phyloP scores from a whole-genome alignment of 2,888 invertebrate genomes.

The Drosophila prostipennis region DNA sequence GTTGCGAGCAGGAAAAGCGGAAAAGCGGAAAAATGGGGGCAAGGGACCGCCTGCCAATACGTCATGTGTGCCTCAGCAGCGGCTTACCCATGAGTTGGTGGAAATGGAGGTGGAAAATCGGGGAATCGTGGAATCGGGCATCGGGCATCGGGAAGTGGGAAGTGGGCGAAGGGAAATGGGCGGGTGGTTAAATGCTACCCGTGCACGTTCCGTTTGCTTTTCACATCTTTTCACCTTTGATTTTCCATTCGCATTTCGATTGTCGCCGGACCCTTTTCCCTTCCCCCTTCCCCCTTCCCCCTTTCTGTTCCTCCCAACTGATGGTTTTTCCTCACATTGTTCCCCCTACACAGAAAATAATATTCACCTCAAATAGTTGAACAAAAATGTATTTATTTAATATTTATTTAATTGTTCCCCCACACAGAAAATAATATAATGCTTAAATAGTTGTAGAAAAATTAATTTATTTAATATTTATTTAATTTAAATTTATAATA shows the following conservation, averaged over 20 bases:
- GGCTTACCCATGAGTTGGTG: slow-evolving; percentile 27
- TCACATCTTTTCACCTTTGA: slow-evolving; percentile 70
- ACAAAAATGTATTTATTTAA: not conserved
- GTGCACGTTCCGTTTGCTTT: slow-evolving; percentile 62
- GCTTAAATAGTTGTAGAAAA: no score
- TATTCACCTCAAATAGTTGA: no score
- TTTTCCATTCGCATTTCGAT: slow-evolving; percentile 54
- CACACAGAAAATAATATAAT: not conserved
- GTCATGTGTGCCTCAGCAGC: slow-evolving; percentile 63
- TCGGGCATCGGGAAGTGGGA: no score
- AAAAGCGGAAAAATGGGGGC: slow-evolving; percentile 17
- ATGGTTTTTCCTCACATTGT: slow-evolving; percentile 9
- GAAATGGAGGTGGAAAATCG: slow-evolving; percentile 2
- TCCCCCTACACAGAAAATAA: not conserved
- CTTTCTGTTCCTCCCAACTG: not conserved
- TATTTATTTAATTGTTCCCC: slow-evolving; percentile 5
- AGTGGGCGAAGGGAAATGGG: not conserved
- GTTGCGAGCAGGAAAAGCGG: slow-evolving; percentile 60
- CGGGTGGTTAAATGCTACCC: slow-evolving; percentile 42
- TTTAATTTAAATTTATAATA: no score
- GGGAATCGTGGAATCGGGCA: no score
- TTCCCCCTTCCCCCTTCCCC: not conserved
- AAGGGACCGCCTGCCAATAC: slow-evolving; percentile 64
- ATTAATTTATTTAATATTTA: not conserved
- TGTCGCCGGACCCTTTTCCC: slow-evolving; percentile 20